Conservation (phyloP, 2,888 invertebrate genomes). For the Drosophila yooni region DNA sequence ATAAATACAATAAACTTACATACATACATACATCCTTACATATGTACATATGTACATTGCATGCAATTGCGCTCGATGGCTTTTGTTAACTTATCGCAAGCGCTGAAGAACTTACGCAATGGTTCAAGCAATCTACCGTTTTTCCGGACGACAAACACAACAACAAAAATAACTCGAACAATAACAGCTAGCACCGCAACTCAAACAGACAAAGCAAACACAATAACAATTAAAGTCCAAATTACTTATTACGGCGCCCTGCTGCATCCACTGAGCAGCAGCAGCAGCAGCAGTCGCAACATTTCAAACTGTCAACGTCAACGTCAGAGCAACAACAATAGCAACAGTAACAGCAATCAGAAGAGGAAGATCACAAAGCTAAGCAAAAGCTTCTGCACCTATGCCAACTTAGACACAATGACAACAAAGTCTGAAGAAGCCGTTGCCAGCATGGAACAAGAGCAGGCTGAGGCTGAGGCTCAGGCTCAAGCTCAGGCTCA, state of each 20-base stretch:
- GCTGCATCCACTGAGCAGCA: constrained; percentile 35
- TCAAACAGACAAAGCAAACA: constrained; percentile 47
- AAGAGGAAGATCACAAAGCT: not conserved
- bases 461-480: constrained; percentile 42
- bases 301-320: constrained; percentile 23
- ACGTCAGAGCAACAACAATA: constrained; percentile 18
- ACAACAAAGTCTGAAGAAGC: constrained; percentile 31
- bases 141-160: constrained; percentile 30
- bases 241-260: constrained; percentile 27
- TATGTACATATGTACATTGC: constrained; percentile 16
- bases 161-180: constrained; percentile 22
- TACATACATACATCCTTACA: constrained; percentile 14
- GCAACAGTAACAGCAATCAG: constrained; percentile 22
- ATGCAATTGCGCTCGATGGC: constrained; percentile 38
- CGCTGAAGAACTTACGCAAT: constrained; percentile 59
- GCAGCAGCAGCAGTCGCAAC: constrained; percentile 14
- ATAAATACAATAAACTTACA: not conserved
- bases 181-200: constrained; percentile 18
- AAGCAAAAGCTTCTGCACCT: constrained; percentile 29
- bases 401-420: constrained; percentile 62
- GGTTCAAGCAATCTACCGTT: constrained; percentile 64
- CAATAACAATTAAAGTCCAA: constrained; percentile 38
- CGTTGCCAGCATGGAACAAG: constrained; percentile 19
- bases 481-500: constrained; percentile 51
- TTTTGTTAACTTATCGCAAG: constrained; percentile 32